phyloP scores from a whole-genome alignment of 2,113 vertebrate genomes.

The Neodontobutis hainanensis region DNA sequence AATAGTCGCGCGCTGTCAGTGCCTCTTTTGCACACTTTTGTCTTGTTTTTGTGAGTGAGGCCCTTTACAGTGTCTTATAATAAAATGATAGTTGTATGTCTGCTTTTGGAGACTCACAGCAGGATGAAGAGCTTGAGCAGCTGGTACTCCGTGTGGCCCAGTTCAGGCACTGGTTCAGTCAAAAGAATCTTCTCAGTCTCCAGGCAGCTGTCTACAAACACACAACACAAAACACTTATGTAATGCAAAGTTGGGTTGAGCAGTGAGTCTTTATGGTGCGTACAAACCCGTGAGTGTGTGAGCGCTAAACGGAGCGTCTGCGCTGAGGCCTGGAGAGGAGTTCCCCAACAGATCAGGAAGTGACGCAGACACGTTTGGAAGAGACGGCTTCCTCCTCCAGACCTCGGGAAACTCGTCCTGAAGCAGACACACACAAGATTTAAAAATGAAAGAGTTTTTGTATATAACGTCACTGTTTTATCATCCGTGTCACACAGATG shows the following conservation, averaged over 20 bases:
- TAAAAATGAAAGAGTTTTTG: too few relatives aligned
- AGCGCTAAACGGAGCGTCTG: constrained; percentile 53
- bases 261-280: too few relatives aligned
- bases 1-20: background rate
- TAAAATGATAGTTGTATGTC: background rate
- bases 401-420: constrained; percentile 69
- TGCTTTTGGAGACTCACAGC: constrained; percentile 49
- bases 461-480: too few relatives aligned
- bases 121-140: constrained; percentile 64
- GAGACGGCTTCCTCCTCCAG: constrained; percentile 88
- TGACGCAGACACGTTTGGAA: constrained; percentile 63
- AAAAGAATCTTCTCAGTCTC: constrained; percentile 58
- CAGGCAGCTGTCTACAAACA: constrained; percentile 47
- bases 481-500: too few relatives aligned
- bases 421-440: background rate
- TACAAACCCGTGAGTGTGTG: constrained; percentile 56
- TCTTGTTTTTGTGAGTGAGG: too few relatives aligned
- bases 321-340: constrained; percentile 77
- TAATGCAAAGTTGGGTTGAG: too few relatives aligned
- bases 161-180: constrained; percentile 62
- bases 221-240: background rate
- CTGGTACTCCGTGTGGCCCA: constrained; percentile 58
- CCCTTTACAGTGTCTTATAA: background rate
- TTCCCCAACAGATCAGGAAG: constrained; percentile 79
- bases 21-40: background rate